phyloP scores from a whole-genome alignment of 2,888 invertebrate species.

The Bugulina stolonifera region DNA sequence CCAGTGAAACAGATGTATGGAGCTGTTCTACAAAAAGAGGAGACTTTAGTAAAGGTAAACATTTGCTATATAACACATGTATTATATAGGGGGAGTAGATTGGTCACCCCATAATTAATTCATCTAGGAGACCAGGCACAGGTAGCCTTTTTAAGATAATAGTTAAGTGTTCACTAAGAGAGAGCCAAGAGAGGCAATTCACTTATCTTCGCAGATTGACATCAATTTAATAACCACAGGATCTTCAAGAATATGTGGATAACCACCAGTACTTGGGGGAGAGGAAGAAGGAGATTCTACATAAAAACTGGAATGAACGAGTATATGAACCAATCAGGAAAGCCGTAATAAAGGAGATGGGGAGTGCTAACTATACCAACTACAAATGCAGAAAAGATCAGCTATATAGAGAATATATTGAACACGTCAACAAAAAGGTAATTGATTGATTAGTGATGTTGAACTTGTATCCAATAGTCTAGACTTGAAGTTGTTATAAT shows the following conservation, averaged over 20 bases:
- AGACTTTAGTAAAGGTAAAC: constrained; percentile 44
- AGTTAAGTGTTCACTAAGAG: too few species aligned
- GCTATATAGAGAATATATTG: constrained; percentile 47
- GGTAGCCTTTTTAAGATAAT: too few species aligned
- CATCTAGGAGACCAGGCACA: too few species aligned
- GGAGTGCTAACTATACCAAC: constrained; percentile 39
- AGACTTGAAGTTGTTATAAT: too few species aligned
- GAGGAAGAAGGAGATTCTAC: constrained; percentile 47
- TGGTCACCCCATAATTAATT: too few species aligned
- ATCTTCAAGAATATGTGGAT: constrained; percentile 36
- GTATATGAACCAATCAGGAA: constrained; percentile 47
- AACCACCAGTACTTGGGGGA: constrained; percentile 37
- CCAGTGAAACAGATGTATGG: constrained; percentile 39
- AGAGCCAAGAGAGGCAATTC: too few species aligned
- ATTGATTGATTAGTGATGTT: too few species aligned
- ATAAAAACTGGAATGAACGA: constrained; percentile 47
- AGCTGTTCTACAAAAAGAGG: constrained; percentile 40
- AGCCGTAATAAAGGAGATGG: constrained; percentile 41
- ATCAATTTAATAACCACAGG: too few species aligned
- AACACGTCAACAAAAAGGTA: constrained; percentile 49
- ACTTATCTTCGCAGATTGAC: too few species aligned
- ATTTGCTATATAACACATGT: not conserved
- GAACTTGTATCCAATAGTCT: too few species aligned
- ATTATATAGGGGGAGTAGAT: not conserved
- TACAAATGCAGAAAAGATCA: constrained; percentile 41